phyloP scores from a whole-genome alignment of 2,113 vertebrate species.

The Mus pahari region DNA sequence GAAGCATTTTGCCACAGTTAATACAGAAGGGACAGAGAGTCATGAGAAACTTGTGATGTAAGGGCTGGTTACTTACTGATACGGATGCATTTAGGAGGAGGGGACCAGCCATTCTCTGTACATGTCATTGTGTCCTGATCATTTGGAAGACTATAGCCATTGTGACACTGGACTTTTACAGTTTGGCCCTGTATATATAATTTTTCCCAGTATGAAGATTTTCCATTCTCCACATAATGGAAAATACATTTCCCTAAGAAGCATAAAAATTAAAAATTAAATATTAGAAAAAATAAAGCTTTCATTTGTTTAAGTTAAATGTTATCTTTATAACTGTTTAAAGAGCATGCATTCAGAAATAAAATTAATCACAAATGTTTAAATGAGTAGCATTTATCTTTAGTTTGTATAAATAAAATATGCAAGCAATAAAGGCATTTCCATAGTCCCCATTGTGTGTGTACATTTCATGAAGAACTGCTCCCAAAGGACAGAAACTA shows the following conservation, averaged over 20 bases:
- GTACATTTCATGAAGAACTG: not conserved
- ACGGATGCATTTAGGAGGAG: slow-evolving; percentile 65
- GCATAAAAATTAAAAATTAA: not conserved
- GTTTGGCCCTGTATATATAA: not conserved
- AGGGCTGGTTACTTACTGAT: slow-evolving; percentile 74
- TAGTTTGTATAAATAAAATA: not conserved
- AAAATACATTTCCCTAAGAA: slow-evolving; percentile 30
- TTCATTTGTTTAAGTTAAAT: not conserved
- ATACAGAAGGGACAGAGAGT: too few species aligned
- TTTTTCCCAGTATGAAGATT: fast-evolving
- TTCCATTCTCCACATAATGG: slow-evolving; percentile 13
- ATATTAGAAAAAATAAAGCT: not conserved
- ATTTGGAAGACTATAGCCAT: not conserved
- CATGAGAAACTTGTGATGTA: not conserved
- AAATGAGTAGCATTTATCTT: not conserved
- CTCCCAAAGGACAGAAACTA: not conserved
- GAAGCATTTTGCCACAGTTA: not conserved
- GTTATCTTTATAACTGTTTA: not conserved
- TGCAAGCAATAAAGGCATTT: not conserved
- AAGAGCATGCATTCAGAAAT: not conserved
- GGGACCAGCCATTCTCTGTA: slow-evolving; percentile 77
- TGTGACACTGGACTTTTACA: fast-evolving
- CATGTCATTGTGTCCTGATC: slow-evolving; percentile 50
- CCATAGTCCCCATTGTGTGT: not conserved
- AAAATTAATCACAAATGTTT: fast-evolving